Base-by-base conservation (phyloP, 2,888 invertebrate genomes). In the Adelphocoris suturalis region DNA sequence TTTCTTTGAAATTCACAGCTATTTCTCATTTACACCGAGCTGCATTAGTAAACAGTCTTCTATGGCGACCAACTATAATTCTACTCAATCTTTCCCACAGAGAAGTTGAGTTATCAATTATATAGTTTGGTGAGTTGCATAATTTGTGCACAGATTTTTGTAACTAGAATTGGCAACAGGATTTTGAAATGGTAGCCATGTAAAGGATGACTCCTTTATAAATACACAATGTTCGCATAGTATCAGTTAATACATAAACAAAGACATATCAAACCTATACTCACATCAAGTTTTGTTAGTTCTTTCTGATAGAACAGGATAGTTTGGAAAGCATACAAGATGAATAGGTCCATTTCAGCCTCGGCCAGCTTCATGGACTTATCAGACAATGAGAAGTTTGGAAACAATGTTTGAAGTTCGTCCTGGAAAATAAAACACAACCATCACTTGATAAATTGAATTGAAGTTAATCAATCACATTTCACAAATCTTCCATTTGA, bases 231-330 rank as follows among this genome's bases (percentile, higher is more conserved):
- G 37, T 37, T 4, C 37, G 2, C 52, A 52, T 16, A 52, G 52
- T 52, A 52, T 2, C 52, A 52, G 11, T 52, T 37, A 37, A 37
- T 7, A 37, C 37, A 4, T 2, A 7, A 37, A 37, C 2, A 2
- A 37, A 2, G 3, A 37, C 2, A 37, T 37, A 37, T 7, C 37
- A 37, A 37, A 37, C 37, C 7, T 37, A 7, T 47, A 92, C 92
- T 92, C 92, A 95, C 95, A 94, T 97, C 96, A 92, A 96, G 93
- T 92, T 96, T 96, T 27, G 96, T 95, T 90, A 97, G 93, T 93
- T 97, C 97, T 92, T 96, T 96, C 93, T 97, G 97, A 91, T 97
- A 95, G 92, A 95, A 96, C 90, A 96, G 94, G 5, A 97, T 95
- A 93, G 96, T 96, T 57, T 96, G 94, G 92, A 97, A 97, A 84